Base-by-base conservation (phyloP, 2,113 vertebrate genomes). In the Kryptolebias marmoratus region DNA sequence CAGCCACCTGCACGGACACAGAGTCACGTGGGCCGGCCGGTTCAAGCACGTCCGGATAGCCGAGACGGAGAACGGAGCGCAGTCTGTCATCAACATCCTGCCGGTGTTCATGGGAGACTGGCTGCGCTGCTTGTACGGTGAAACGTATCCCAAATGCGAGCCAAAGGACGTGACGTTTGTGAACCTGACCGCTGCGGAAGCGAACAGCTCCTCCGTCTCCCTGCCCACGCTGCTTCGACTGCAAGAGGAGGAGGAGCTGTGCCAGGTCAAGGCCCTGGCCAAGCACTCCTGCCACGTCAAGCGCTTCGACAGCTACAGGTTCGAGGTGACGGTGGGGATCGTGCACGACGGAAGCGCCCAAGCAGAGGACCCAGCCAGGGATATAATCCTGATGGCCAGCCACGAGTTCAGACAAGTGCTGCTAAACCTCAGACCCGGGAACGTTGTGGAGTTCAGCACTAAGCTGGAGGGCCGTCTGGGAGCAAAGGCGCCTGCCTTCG, bases 111-210 rank as follows among this genome's bases (percentile, higher is more conserved):
- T 98, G 49, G 96, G 95, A 0, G 95, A 97, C 80, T 99, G 97
- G 97, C 83, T 99, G 90, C 95, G 95, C 32, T 99, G 97, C 79
- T 89, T 99, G 39, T 99, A 99, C 0, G 98, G 98, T 2, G 95
- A 99, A 84, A 88, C 87, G 2, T 99, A 99, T 82, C 98, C 98
- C 0, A 75, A 89, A 16, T 99, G 98, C 79, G 92, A 95, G 67
- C 88, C 85, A 0, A 93, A 92, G 63, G 91, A 89, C 13, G 47
- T 71, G 0, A 87, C 95, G 1, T 57, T 66, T 0, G 32, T 60
- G 49, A 90, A 91, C 65, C 49, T 64, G 4, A 85, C 87, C 14
- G 53, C 71, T 49, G 64, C 61, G 47, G 63, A 49, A 7, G 53
- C 48, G 22, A 13, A 50, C 22, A 48, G 27, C 31, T 22, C 84